Evolutionary conservation across 2,113 vertebrate species (phyloP).

Genomic region (Meleagris gallopavo): DNA sequence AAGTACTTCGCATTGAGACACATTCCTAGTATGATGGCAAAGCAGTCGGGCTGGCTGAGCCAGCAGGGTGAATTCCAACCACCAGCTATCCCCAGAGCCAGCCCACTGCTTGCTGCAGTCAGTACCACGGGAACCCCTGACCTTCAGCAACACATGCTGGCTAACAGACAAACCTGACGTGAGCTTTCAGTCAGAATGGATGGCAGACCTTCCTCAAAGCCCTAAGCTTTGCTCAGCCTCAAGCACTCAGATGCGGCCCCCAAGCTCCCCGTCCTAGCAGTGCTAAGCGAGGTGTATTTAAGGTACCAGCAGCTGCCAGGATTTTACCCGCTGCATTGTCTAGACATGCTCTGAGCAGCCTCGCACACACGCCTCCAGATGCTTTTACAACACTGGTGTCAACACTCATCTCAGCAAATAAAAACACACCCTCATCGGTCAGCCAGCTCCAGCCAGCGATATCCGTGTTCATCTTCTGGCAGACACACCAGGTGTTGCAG

Average conservation of each 20-base stretch:
- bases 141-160: accelerated
- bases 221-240: background rate
- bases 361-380: slow-evolving; percentile 49
- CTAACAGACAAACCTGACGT: accelerated
- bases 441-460: background rate
- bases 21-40: background rate
- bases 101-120: background rate
- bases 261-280: background rate
- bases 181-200: accelerated
- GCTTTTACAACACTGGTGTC: slow-evolving; percentile 37
- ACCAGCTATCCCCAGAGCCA: background rate
- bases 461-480: background rate
- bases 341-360: slow-evolving; percentile 46
- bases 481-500: background rate
- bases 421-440: slow-evolving; percentile 39
- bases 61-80: background rate
- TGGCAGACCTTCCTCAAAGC: accelerated
- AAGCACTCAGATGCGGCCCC: background rate
- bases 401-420: slow-evolving; percentile 35
- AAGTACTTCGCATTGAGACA: background rate
- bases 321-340: background rate
- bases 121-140: background rate
- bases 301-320: background rate
- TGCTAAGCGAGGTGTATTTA: background rate
- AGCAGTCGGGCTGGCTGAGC: slow-evolving; percentile 29